phyloP scores from a whole-genome alignment of 2,113 vertebrate species.

The Oreochromis niloticus region DNA sequence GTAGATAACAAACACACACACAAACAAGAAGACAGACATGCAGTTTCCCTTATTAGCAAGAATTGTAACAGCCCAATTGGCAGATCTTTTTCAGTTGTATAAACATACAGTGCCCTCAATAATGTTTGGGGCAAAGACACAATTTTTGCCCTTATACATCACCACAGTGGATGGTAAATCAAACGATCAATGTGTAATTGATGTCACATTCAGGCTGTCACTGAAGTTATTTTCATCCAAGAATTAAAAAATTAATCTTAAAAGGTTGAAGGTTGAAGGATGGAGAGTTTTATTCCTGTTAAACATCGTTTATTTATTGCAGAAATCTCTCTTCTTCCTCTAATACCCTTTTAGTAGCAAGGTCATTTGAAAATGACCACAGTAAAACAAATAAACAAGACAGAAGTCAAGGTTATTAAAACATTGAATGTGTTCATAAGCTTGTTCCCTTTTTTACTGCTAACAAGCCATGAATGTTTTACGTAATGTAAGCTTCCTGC shows the following conservation, averaged over 20 bases:
- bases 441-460: neutral
- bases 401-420: neutral
- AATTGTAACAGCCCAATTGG: neutral
- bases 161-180: neutral
- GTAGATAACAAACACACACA: neutral
- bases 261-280: neutral
- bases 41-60: neutral
- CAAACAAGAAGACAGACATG: neutral
- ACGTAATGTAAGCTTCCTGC: neutral
- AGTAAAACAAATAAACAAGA: neutral
- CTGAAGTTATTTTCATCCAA: neutral
- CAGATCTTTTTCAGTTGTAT: neutral
- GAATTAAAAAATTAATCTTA: accelerated
- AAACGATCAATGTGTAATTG: neutral
- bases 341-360: neutral
- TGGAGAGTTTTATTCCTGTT: neutral
- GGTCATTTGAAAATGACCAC: neutral
- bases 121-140: neutral
- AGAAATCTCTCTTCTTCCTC: neutral
- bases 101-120: neutral
- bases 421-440: neutral
- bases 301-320: neutral
- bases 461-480: neutral
- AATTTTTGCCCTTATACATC: neutral
- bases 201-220: neutral